phyloP scores from a whole-genome alignment of 1,140 invertebrate genomes.

The Megalopta genalis region DNA sequence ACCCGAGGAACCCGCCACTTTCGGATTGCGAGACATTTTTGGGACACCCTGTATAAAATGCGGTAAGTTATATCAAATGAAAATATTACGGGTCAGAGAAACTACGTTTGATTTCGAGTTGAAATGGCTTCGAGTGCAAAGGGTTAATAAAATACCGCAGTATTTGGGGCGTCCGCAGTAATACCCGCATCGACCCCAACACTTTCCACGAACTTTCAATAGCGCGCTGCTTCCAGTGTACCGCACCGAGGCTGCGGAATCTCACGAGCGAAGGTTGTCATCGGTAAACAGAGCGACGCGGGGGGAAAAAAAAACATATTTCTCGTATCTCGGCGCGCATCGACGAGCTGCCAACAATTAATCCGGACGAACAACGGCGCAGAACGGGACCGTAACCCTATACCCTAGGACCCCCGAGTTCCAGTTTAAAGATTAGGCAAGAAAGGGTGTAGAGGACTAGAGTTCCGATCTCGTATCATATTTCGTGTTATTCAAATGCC shows the following conservation, averaged over 20 bases:
- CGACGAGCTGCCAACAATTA: conserved; percentile 70
- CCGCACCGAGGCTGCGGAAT: not conserved
- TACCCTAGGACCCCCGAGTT: conserved; percentile 46
- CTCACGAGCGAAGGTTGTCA: not conserved
- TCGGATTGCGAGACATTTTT: too few species aligned
- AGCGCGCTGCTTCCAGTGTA: too few species aligned
- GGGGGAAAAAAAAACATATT: conserved; percentile 3
- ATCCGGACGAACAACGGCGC: conserved; percentile 62
- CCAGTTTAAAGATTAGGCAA: conserved; percentile 45
- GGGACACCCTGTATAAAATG: too few species aligned
- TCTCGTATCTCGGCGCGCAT: conserved; percentile 39
- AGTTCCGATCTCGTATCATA: conserved; percentile 76
- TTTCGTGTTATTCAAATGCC: conserved; percentile 80
- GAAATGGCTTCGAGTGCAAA: too few species aligned
- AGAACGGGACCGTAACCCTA: conserved; percentile 55
- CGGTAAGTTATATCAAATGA: too few species aligned
- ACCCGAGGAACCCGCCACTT: too few species aligned
- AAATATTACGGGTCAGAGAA: too few species aligned
- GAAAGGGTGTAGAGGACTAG: conserved; percentile 30
- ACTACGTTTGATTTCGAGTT: too few species aligned
- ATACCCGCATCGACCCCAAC: too few species aligned
- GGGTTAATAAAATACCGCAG: too few species aligned
- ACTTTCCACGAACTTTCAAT: too few species aligned
- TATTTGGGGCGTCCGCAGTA: too few species aligned
- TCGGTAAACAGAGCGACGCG: not conserved